Base-by-base conservation (phyloP, 2,888 invertebrate species). In the Kryphioiulus occultus region DNA sequence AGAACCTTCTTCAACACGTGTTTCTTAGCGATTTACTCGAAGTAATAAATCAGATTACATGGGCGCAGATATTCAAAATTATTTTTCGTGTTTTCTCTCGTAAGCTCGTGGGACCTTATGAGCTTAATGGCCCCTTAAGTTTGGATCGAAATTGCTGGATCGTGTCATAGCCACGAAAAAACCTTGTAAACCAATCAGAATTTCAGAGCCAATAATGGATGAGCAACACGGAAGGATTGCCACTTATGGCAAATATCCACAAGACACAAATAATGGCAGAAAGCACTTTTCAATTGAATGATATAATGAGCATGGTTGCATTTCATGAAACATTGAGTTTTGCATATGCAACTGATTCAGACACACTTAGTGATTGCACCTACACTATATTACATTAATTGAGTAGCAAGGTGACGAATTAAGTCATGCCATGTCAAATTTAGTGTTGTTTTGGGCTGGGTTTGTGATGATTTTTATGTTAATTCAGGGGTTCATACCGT, bases 201-300 rank as follows among this genome's bases (percentile, higher is more conserved):
- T 78, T 78, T 78, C 78, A 78, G 30, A 78, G 78, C 78, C 78
- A 78, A 78, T 78, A 78, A 78, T 78, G 78, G 78, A 17, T 15
- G 30, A 78, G 26, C 15, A 78, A 78, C 78, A 78, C 78, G 78
- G 12, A 78, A 78, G 78, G 30, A 9, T 30, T 68, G 68, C n/a
- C 68, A 68, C 68, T 68, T 68, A 68, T 26, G 68, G 26, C 68
- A 0, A 68, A 68, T 12, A 68, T 26, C 26, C n/a, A 68, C 26
- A 26, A 26, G 26, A 68, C 26, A 26, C 68, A 68, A 68, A 68
- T 68, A n/a, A n/a, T n/a, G 68, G 68, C 68, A 26, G 26, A 68
- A 68, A 10, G 68, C 68, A 68, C 68, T 68, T 68, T 26, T 68
- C 68, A 68, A 68, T 68, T 26, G 26, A 47, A 0, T 17, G 47